Conservation (phyloP, 2,113 vertebrate genomes). For the Ptyas mucosa region DNA sequence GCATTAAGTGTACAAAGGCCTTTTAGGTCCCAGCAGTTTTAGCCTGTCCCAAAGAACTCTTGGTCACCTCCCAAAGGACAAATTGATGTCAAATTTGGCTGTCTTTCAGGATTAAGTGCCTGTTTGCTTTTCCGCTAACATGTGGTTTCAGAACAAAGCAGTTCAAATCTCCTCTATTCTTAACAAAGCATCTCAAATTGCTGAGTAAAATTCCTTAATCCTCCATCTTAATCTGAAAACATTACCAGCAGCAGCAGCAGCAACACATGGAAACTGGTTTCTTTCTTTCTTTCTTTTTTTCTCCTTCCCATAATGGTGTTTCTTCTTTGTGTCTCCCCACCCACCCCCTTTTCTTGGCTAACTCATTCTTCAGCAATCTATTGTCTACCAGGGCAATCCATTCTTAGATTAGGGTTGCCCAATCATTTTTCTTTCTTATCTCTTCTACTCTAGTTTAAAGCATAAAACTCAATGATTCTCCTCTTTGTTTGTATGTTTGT, state of each 20-base stretch:
- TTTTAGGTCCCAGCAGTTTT: constrained; percentile 52
- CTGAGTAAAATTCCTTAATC: constrained; percentile 82
- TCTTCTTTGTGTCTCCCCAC: constrained; percentile 27
- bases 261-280: constrained; percentile 48
- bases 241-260: constrained; percentile 45
- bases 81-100: constrained; percentile 86
- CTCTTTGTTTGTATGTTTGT: background rate
- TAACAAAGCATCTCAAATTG: constrained; percentile 84
- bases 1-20: constrained; percentile 42
- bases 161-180: constrained; percentile 75
- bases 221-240: constrained; percentile 77
- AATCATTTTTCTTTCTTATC: constrained; percentile 36
- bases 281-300: constrained; percentile 32
- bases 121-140: constrained; percentile 83
- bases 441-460: constrained; percentile 21
- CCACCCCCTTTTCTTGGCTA: background rate
- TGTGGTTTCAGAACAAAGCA: constrained; percentile 82
- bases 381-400: constrained; percentile 46
- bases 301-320: constrained; percentile 20
- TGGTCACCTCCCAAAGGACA: constrained; percentile 78
- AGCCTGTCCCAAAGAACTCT: constrained; percentile 54
- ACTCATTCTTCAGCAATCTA: constrained; percentile 32
- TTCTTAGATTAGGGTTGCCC: constrained; percentile 13
- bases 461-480: background rate
- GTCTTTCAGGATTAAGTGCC: constrained; percentile 88